Percentiles rank a stretch among this genome's conserved stretches.
These are phyloP conservation scores for Equus quagga DNA, from an alignment of 2,113 vertebrate species.

Conservation along the genomic window DNA sequence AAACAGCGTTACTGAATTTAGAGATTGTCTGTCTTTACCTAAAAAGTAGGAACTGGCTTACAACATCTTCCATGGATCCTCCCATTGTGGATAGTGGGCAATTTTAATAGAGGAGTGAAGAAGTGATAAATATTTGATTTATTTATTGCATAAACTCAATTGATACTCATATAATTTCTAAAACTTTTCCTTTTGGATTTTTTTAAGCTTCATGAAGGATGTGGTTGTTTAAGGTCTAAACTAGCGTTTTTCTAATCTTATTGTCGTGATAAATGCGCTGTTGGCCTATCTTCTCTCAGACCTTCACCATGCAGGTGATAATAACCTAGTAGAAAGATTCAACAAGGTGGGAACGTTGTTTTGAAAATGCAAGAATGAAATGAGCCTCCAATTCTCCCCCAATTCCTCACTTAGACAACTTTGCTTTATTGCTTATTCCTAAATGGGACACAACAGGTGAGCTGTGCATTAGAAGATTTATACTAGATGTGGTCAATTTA, in stretches of 20 bases:
- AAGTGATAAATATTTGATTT: conserved; percentile 55
- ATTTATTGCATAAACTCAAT: conserved; percentile 9
- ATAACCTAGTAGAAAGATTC: background rate
- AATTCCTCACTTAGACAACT: background rate
- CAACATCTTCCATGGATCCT: background rate
- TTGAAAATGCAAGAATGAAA: conserved; percentile 18
- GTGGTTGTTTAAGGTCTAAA: background rate
- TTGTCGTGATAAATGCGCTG: background rate
- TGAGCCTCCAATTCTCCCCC: background rate
- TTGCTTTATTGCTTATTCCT: conserved; percentile 24
- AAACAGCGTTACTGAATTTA: background rate
- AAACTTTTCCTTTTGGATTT: conserved; percentile 10
- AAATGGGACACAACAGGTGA: background rate
- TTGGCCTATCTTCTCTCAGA: background rate
- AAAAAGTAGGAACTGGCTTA: conserved; percentile 2
- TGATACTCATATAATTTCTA: background rate
- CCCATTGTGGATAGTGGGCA: background rate
- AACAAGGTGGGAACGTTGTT: background rate
- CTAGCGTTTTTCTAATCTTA: background rate
- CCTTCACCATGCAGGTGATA: background rate
- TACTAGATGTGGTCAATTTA: background rate
- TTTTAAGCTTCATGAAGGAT: background rate
- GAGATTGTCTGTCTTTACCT: background rate
- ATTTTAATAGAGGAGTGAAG: background rate
- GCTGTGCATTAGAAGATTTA: background rate